Base-by-base conservation (phyloP, 2,888 invertebrate genomes). In the Eristalinus aeneus region DNA sequence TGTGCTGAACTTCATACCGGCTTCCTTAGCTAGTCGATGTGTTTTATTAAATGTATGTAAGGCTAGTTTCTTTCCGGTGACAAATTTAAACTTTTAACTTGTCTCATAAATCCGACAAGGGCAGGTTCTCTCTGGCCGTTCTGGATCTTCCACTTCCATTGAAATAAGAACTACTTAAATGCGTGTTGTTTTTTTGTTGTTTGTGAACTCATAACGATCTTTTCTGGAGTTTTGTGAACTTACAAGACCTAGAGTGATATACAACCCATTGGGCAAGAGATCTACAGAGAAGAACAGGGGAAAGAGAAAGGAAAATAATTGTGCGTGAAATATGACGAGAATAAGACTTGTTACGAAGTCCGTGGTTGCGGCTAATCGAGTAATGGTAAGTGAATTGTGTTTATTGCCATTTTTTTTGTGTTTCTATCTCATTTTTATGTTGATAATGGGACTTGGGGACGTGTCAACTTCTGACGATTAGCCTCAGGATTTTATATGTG, bases 241-340 rank as follows among this genome's bases (percentile, higher is more conserved):
- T 78, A 69, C 74, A 86, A 86, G 77, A 82, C 73, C 63, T 65
- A 60, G 23, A 79, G 72, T 79, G 72, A 67, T 56, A 65, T 67
- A 54, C 34, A 34, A 63, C 10, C 32, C 34, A 11, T 16, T 46
- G 46, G 36, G 53, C 8, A 16, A 46, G 16, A 46, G 31, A 74
- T 36, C 72, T 20, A 72, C 20, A 46, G 72, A 69, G 34, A 61
- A 16, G 4, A 22, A 74, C 36, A 64, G 34, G 46, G 39, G 67
- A 39, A 72, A 34, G 64, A 46, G 64, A 56, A n/a, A n/a, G n/a
- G n/a, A 22, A 27, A 58, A 12, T 60, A 71, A 67, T 77, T 74
- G 69, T 82, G 74, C 82, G 86, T 86, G 86, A 86, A 86, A 83
- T 82, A 86, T 86, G 86, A 82, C 86, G 82, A 86, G 86, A 82